These are phyloP conservation scores for Dolichopus griseipennis DNA, from an alignment of 2,888 invertebrate genomes.

Conservation along the genomic window DNA sequence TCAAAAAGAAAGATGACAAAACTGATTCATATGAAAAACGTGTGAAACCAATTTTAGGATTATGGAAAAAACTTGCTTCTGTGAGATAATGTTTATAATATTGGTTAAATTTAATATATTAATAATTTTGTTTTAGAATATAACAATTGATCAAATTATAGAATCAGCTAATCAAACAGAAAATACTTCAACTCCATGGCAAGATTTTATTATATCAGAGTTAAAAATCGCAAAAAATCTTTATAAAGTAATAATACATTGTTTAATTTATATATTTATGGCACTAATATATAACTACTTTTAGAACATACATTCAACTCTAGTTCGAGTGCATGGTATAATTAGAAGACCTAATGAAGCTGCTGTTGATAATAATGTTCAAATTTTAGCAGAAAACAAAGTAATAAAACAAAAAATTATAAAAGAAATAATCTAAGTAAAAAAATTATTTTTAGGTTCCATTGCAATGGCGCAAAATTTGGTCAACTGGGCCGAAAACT, in stretches of 20 bases:
- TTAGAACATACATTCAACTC: constrained; percentile 34
- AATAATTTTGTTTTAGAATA: constrained; percentile 26
- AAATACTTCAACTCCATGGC: constrained; percentile 31
- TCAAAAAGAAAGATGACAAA: constrained; percentile 22
- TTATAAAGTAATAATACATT: constrained; percentile 24
- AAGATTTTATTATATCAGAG: constrained; percentile 36
- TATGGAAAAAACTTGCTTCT: constrained; percentile 74
- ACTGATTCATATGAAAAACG: constrained; percentile 47
- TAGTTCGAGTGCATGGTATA: constrained; percentile 32
- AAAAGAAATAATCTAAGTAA: background rate
- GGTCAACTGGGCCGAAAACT: constrained; percentile 35
- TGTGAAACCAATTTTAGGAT: constrained; percentile 59
- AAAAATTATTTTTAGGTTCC: constrained; percentile 31
- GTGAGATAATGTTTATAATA: constrained; percentile 23
- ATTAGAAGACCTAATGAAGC: constrained; percentile 23
- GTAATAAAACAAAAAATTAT: constrained; percentile 20
- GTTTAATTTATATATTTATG: background rate
- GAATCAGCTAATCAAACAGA: constrained; percentile 28
- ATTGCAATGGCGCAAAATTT: constrained; percentile 35
- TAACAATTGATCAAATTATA: constrained; percentile 22
- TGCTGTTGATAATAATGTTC: constrained; percentile 27
- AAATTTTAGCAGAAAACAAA: constrained; percentile 34
- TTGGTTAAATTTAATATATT: background rate
- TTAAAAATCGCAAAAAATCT: constrained; percentile 32
- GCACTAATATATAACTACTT: constrained; percentile 9